Base-by-base conservation (phyloP, 2,113 vertebrate genomes). In the Protomyctophum bolini region DNA sequence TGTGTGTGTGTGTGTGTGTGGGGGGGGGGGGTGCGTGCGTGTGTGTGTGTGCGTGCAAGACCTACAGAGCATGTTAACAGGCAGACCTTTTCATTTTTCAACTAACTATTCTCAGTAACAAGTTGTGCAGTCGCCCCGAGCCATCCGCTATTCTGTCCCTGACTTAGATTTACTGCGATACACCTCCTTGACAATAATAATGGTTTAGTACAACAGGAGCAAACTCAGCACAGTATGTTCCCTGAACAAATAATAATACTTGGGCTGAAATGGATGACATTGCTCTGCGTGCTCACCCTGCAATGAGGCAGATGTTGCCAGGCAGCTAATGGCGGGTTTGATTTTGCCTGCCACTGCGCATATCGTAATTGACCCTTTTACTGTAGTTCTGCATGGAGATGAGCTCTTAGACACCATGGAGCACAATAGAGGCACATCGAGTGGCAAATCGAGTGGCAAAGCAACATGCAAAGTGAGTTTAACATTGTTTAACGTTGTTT, bases 281-380 rank as follows among this genome's bases (percentile, higher is more conserved):
- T 68, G 52, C 60, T 49, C 60, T 47, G 72, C 66, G 71, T 77
- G 73, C 71, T 77, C 75, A 72, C 75, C 60, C 76, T 58, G 86
- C 83, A 81, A 76, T 82, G 81, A 78, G 76, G 60, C 84, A 83
- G 87, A 88, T 87, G 87, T 83, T 64, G 66, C 28, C 57, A 79
- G 73, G 66, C 76, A 79, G 75, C 82, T 90, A 89, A 92, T 89
- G 84, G 83, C 70, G 58, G 76, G 78, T 86, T 83, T 79, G 65
- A 85, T 86, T 76, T 79, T 73, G 66, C 86, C 75, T 73, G 62
- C 73, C 78, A 73, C 78, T 81, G 73, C 76, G 78, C 70, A 56
- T 86, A 74, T 77, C 85, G 83, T 89, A 84, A 91, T 88, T 90
- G 79, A 92, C 79, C 87, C 81, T 81, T 73, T 83, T 82, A 68